Evolutionary conservation across 2,888 invertebrate genomes (phyloP).

Genomic region (Dasypogon diadema): DNA sequence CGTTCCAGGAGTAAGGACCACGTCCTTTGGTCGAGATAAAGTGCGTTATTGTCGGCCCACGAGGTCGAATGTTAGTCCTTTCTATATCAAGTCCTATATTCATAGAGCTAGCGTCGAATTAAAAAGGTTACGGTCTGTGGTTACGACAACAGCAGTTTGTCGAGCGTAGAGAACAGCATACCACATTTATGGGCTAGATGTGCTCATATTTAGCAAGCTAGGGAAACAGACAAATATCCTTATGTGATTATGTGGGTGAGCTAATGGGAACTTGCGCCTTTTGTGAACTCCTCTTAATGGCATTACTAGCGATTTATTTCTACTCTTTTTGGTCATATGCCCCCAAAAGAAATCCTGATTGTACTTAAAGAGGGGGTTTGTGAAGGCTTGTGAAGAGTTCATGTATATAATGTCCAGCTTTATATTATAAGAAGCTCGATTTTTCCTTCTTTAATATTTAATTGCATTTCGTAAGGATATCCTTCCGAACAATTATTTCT

Average conservation of each 20-base stretch:
- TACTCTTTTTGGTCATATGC: constrained; percentile 33
- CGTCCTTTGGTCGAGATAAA: background rate
- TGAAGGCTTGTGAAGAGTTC: background rate
- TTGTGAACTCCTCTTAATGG: constrained; percentile 55
- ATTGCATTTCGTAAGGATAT: constrained; percentile 1
- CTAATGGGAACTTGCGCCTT: constrained; percentile 55
- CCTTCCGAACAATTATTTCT: constrained; percentile 4
- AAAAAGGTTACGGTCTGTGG: constrained; percentile 42
- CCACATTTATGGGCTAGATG: constrained; percentile 29
- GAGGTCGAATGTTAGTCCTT: constrained; percentile 18
- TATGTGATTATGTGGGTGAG: constrained; percentile 53
- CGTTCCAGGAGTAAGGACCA: background rate
- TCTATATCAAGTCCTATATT: constrained; percentile 17
- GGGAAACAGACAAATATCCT: constrained; percentile 40
- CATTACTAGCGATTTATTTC: constrained; percentile 58
- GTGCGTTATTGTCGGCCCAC: background rate
- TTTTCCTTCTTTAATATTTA: constrained; percentile 32
- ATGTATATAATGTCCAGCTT: background rate
- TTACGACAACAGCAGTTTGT: constrained; percentile 5
- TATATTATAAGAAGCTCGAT: too few species aligned
- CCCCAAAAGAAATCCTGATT: background rate
- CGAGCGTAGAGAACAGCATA: constrained; percentile 3
- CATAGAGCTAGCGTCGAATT: constrained; percentile 24
- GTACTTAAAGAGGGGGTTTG: background rate
- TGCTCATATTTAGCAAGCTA: constrained; percentile 32